phyloP scores from a whole-genome alignment of 2,888 invertebrate genomes.

The Pelosia muscerda region DNA sequence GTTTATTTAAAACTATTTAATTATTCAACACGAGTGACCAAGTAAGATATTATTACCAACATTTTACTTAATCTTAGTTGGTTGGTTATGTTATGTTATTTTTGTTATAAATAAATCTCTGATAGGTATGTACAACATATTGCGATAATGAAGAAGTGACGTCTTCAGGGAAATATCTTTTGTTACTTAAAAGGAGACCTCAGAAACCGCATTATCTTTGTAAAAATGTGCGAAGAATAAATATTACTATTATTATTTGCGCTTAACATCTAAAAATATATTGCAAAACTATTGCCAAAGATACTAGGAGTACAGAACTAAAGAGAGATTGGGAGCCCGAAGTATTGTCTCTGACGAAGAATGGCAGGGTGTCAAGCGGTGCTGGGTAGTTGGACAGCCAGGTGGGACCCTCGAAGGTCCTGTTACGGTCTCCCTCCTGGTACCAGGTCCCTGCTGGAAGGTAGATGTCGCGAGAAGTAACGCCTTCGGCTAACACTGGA shows the following conservation, averaged over 20 bases:
- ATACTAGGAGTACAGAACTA: constrained; percentile 12
- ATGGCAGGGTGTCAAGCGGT: constrained; percentile 89
- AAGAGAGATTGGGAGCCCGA: constrained; percentile 8
- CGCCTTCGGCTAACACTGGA: constrained; percentile 90
- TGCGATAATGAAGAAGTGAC: no score
- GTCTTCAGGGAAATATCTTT: no score
- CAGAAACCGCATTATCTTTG: no score
- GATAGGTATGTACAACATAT: no score
- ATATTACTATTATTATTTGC: neutral
- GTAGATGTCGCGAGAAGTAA: constrained; percentile 89
- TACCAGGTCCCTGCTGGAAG: constrained; percentile 92
- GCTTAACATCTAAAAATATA: neutral
- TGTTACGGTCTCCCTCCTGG: constrained; percentile 85
- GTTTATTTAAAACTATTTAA: no score
- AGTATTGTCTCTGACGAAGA: constrained; percentile 82
- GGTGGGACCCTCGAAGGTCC: constrained; percentile 84
- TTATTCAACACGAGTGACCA: no score
- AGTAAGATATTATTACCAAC: no score
- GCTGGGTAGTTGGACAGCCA: constrained; percentile 89
- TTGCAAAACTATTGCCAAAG: constrained; percentile 4
- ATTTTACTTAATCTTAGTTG: no score
- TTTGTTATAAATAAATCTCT: no score
- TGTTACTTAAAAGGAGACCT: no score
- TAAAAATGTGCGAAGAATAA: no score
- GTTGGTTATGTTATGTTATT: no score